Base-by-base conservation (phyloP, 1,140 invertebrate species). In the Bicyclus anynana region DNA sequence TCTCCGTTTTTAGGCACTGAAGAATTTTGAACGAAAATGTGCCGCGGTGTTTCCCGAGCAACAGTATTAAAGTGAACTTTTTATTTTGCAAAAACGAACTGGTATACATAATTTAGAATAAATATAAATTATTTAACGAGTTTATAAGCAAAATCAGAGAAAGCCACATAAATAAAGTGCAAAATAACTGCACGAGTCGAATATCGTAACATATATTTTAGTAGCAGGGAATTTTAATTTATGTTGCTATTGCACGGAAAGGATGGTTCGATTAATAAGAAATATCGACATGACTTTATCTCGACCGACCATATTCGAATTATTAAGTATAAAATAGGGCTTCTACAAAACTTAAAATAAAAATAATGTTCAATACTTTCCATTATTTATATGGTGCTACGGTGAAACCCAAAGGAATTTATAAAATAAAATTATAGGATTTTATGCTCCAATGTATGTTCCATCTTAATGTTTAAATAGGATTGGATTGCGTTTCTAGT, bases 181-280 rank as follows among this genome's bases (percentile, higher is more conserved):
- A 49, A 44, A 50, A 40, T 50, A 46, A 50, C 44, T 18, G 42
- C 16, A n/a, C 10, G 10, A 33, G 35, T 53, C 46, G 52, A 49
- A 60, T 54, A 42, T 60, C 46, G 14, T 18, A 49, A 27, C 46
- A 53, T 60, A 60, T 54, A 54, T 60, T 54, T 40, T 14, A 16
- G 10, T 50, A 38, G 21, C 46, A 23, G 21, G 16, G 44, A 40
- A 49, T 60, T 60, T 60, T 60, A 60, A 60, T 60, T 60, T 49
- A 60, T 46, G 26, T 49, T 46, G 20, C 48, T 40, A 44, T 50
- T 60, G 44, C 52, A 35, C 35, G 58, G 37, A 53, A 54, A 54
- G 51, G 58, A 60, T 60, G 58, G 53, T 49, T 46, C 44, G 58
- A 60, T 54, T 50, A 49, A 60, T 33, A 50, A 54, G 51, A 60